A percentile compares a stretch with the other conserved stretches of the same genome.
Evolutionary conservation across 2,113 vertebrate genomes (phyloP).

Genomic region (Apodemus speciosus): DNA sequence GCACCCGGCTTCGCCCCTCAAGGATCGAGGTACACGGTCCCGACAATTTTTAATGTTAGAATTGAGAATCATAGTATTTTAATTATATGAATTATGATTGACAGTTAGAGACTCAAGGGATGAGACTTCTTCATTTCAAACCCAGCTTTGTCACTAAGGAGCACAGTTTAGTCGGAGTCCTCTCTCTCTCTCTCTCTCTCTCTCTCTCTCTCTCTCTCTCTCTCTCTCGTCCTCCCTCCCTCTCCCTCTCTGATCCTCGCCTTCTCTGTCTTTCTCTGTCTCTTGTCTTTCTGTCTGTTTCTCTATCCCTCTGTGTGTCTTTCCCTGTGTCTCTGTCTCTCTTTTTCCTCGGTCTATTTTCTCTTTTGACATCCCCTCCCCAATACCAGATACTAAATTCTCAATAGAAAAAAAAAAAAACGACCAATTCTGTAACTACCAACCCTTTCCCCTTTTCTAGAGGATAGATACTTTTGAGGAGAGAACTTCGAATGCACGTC

Average conservation of each 20-base stretch:
- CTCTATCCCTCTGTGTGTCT: not conserved
- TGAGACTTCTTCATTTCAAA: not conserved
- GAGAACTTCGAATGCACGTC: not conserved
- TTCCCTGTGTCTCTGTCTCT: not conserved
- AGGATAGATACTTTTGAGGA: not conserved
- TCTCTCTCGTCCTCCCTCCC: not conserved
- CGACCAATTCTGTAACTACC: not conserved
- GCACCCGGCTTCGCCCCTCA: not conserved
- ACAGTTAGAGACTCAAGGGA: not conserved
- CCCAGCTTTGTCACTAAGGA: not conserved
- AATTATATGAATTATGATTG: not conserved
- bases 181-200: not conserved
- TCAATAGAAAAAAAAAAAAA: slow-evolving; percentile 25
- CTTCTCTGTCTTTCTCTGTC: not conserved
- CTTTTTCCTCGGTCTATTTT: not conserved
- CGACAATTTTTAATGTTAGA: not conserved
- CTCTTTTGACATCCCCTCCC: not conserved
- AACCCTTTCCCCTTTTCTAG: not conserved
- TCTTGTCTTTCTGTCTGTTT: not conserved
- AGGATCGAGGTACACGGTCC: slow-evolving; percentile 4
- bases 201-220: not conserved
- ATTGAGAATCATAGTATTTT: slow-evolving; percentile 10
- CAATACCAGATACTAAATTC: not conserved
- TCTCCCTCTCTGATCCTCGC: not conserved
- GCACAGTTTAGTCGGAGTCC: not conserved